These are phyloP conservation scores for Acrocephalus scirpaceus DNA, from an alignment of 2,797 vertebrate species.

Conservation along the genomic window DNA sequence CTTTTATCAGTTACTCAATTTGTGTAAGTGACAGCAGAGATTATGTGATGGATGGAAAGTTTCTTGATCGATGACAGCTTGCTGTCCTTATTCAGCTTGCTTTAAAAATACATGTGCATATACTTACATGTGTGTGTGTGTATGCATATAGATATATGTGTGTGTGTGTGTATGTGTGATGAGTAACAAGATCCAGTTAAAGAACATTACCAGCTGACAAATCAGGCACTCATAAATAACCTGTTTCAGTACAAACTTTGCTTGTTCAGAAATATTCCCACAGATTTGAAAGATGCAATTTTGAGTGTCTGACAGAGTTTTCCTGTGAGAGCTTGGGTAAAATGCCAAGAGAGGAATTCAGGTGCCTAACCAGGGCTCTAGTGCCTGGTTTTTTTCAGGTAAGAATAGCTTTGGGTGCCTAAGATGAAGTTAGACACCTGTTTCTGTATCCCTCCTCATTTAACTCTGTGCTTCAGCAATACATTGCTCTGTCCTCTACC, in stretches of 20 bases:
- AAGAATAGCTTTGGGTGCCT: background rate
- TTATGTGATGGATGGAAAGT: background rate
- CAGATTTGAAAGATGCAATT: accelerated
- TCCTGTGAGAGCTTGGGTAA: background rate
- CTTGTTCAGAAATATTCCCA: background rate
- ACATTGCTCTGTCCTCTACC: background rate
- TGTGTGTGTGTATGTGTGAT: background rate
- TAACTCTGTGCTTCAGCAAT: background rate
- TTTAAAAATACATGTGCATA: constrained; percentile 33
- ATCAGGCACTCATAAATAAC: constrained; percentile 8
- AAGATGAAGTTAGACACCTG: background rate
- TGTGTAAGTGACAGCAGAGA: background rate
- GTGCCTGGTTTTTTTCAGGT: background rate
- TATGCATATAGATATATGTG: background rate
- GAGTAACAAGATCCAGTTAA: constrained; percentile 27
- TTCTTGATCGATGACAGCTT: constrained; percentile 28
- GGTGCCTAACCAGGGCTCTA: background rate
- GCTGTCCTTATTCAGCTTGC: constrained; percentile 19
- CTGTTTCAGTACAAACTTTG: background rate
- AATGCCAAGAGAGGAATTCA: background rate
- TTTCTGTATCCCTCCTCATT: background rate
- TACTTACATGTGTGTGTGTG: background rate
- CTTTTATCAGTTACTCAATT: background rate
- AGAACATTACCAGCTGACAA: constrained; percentile 9
- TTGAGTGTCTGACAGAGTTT: background rate